Conservation (phyloP, 2,797 vertebrate genomes). For the Darevskia mixta region DNA sequence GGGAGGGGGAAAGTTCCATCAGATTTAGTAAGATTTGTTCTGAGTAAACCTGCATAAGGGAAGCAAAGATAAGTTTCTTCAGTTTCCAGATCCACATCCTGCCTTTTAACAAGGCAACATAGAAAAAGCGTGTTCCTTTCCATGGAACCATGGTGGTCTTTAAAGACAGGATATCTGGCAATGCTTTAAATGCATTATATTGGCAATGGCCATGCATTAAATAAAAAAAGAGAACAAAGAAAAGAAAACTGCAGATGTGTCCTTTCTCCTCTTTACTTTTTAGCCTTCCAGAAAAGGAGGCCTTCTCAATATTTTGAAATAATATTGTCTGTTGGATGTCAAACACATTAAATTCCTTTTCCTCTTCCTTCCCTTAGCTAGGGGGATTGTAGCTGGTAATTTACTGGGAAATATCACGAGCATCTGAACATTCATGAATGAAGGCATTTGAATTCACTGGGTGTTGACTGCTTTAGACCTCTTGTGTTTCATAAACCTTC, state of each 20-base stretch:
- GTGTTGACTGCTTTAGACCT: conserved; percentile 27
- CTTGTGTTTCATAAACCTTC: conserved; percentile 47
- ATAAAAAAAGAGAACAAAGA: conserved; percentile 27
- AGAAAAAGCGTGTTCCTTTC: not conserved
- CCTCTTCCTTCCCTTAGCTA: not conserved
- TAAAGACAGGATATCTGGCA: not conserved
- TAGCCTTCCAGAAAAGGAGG: conserved; percentile 39
- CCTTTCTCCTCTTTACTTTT: conserved; percentile 38
- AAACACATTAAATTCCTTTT: not conserved
- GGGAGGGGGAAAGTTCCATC: not conserved
- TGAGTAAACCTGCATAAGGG: not conserved
- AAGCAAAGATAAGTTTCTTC: not conserved
- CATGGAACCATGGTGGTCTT: not conserved
- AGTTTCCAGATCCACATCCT: not conserved
- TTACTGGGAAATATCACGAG: not conserved
- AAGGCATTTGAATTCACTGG: conserved; percentile 47
- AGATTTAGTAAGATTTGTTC: too few species aligned
- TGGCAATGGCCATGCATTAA: not conserved
- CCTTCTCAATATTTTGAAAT: conserved; percentile 37
- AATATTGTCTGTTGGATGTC: conserved; percentile 29
- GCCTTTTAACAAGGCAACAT: not conserved
- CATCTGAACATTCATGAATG: conserved; percentile 37
- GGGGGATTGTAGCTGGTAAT: conserved; percentile 13
- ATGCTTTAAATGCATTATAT: not conserved
- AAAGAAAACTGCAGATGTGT: conserved; percentile 37